These are phyloP conservation scores for Rhagonycha lutea DNA, from an alignment of 2,888 invertebrate genomes.

Conservation along the genomic window DNA sequence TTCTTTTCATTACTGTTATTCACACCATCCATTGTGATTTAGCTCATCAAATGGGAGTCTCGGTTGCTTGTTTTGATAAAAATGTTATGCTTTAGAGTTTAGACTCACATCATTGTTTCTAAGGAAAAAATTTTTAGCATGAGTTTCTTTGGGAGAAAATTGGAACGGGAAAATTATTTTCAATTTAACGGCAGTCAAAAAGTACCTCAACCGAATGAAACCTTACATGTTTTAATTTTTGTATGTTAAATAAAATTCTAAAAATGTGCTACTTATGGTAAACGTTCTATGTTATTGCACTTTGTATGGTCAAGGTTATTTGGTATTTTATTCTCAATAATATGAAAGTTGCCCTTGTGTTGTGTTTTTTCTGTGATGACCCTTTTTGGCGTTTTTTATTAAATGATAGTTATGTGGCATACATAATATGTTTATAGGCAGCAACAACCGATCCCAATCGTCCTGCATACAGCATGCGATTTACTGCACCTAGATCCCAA, in stretches of 20 bases:
- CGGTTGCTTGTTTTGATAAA: no score
- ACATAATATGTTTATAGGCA: not conserved
- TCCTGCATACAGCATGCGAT: slow-evolving; percentile 57
- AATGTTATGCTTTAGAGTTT: no score
- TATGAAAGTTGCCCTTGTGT: not conserved
- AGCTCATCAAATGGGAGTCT: not conserved
- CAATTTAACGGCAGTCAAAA: not conserved
- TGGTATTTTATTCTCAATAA: not conserved
- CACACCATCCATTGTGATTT: not conserved
- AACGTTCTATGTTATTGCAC: not conserved
- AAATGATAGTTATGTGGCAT: not conserved
- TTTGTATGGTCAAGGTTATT: not conserved
- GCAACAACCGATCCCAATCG: slow-evolving; percentile 42
- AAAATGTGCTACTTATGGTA: not conserved
- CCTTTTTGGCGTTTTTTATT: not conserved
- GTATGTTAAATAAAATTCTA: not conserved
- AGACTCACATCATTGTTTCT: not conserved
- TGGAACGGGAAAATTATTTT: not conserved
- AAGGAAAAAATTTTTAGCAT: not conserved
- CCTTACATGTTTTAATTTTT: not conserved
- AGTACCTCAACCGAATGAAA: not conserved
- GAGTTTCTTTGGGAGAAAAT: not conserved
- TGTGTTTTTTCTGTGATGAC: not conserved
- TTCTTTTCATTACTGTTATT: not conserved
- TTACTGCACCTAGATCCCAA: slow-evolving; percentile 56